Evolutionary conservation across 2,888 invertebrate species (phyloP), one percentile per base, ranked within the genome.

Genomic region (Acanthoscelides obtectus): DNA sequence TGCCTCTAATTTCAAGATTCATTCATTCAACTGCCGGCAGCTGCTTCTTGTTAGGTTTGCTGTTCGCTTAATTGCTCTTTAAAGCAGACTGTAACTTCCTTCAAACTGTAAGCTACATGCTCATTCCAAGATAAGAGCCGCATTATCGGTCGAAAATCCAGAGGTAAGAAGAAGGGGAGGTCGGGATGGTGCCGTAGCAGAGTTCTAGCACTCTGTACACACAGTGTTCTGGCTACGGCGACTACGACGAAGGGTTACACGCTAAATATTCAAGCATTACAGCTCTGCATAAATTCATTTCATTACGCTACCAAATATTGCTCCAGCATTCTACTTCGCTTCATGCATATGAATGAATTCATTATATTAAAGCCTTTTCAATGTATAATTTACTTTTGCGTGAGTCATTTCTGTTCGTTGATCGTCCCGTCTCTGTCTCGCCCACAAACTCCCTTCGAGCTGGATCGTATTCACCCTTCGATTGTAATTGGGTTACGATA

Each of bases 331-430:
- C 85, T 84, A 82, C 83, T 84, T 82, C 81, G 84, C 83, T 88
- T 88, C 89, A 89, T 89, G 88, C 88, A 88, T 89, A 89, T 89
- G 88, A 88, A 89, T 88, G 87, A 87, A 88, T 88, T 88, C 88
- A 88, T 89, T 88, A 89, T 88, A 88, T 88, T 88, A 89, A 88
- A 88, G 88, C 88, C 88, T 86, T 88, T 88, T 89, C 88, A 88
- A 89, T 89, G 89, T 89, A 89, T 89, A 89, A 89, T 89, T 89
- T 89, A 88, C 88, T 88, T 88, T 89, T 88, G 88, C 88, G 88
- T 88, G 88, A 89, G 88, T 88, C 88, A 88, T 88, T 88, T 88
- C 87, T 87, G 84, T 83, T 82, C 83, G 81, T 83, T 81, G 82
- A 82, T 82, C 81, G 81, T 79, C 70, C 68, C 45, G 3, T 68